Percentiles rank a stretch among this genome's conserved stretches.
Conservation (phyloP, 2,113 vertebrate genomes). For the Cepphus grylle region DNA sequence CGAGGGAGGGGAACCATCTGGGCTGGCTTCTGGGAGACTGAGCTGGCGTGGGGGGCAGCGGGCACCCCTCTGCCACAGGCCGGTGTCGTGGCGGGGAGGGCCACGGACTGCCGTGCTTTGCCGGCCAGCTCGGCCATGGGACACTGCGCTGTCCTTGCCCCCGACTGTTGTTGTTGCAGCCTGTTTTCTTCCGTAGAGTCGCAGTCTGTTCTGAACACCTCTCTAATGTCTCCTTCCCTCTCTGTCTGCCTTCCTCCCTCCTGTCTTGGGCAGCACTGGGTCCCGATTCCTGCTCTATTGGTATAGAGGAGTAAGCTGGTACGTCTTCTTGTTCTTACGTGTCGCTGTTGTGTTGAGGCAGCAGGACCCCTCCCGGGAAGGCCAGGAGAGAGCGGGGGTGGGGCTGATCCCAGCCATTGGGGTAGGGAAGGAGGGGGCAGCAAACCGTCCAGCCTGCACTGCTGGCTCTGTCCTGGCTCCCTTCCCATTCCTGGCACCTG, state of each 20-base stretch:
- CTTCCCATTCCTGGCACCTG: not conserved
- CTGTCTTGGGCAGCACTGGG: conserved; percentile 84
- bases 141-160: accelerated
- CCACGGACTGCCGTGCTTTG: accelerated
- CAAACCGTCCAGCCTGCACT: not conserved
- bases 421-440: not conserved
- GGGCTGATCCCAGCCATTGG: not conserved
- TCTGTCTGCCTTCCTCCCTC: conserved; percentile 68
- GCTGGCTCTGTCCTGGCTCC: not conserved
- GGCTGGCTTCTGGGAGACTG: not conserved
- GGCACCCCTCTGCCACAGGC: accelerated
- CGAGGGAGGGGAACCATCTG: not conserved
- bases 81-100: accelerated
- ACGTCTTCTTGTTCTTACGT: conserved; percentile 71
- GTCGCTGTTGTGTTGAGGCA: not conserved
- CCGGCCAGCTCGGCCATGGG: accelerated
- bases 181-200: not conserved
- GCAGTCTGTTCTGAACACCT: conserved; percentile 22
- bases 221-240: conserved; percentile 73
- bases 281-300: conserved; percentile 92
- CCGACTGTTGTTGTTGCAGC: not conserved
- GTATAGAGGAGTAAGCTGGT: conserved; percentile 93
- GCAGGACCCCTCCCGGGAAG: not conserved
- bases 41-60: accelerated
- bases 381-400: not conserved